phyloP scores from a whole-genome alignment of 92 coral and sea anemone species.

The Epizoanthus rinbou region DNA sequence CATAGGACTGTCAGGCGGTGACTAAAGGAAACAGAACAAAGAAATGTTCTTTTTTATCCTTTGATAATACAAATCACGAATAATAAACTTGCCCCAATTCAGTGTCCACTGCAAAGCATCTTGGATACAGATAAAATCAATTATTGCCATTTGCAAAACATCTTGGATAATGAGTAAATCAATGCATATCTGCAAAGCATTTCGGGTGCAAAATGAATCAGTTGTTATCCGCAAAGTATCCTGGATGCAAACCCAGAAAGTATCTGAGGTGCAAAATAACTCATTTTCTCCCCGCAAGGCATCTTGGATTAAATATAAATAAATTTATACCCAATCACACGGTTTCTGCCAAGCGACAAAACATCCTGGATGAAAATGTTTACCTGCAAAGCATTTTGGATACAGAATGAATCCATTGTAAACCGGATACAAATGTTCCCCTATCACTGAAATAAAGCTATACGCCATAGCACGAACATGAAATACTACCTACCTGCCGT shows the following conservation, averaged over 20 bases:
- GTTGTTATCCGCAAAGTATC: neutral
- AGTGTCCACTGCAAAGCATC: neutral
- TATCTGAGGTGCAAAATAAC: too few relatives aligned
- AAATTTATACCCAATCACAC: too few relatives aligned
- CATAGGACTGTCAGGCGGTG: conserved; percentile 61
- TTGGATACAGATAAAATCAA: too few relatives aligned
- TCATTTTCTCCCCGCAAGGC: neutral
- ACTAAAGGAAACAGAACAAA: conserved; percentile 43
- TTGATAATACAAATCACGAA: neutral
- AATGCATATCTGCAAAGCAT: neutral
- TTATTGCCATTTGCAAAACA: neutral
- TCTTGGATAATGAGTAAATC: too few relatives aligned
- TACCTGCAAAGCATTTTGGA: neutral
- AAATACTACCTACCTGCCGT: conserved; percentile 52
- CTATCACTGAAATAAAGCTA: neutral
- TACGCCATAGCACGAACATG: too few relatives aligned
- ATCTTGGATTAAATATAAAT: too few relatives aligned
- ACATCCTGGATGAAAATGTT: neutral
- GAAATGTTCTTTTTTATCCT: neutral
- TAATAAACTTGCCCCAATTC: too few relatives aligned
- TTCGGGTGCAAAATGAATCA: too few relatives aligned
- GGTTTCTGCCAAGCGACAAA: too few relatives aligned
- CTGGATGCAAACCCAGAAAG: neutral
- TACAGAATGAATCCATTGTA: neutral
- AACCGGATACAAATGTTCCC: neutral